Conservation (phyloP, 1,140 invertebrate genomes). For the Drosophila lowei region DNA sequence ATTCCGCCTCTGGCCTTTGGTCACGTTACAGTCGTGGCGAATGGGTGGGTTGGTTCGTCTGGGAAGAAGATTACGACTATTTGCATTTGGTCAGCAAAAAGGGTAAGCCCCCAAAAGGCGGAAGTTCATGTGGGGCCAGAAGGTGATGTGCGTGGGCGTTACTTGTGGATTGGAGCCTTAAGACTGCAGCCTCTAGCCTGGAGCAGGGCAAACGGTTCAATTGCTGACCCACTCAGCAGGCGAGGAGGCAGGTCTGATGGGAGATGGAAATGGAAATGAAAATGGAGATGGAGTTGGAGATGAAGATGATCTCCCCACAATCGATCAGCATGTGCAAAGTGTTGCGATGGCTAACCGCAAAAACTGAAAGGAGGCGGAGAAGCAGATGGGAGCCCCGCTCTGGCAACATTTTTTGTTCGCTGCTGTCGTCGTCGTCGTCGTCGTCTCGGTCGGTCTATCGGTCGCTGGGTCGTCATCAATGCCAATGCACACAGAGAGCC, state of each 20-base stretch:
- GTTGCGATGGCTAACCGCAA: slow-evolving; percentile 36
- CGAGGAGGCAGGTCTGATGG: slow-evolving; percentile 4
- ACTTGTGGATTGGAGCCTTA: slow-evolving; percentile 8
- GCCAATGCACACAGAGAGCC: slow-evolving; percentile 36
- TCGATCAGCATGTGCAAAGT: slow-evolving; percentile 56
- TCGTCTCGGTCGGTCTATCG: slow-evolving; percentile 63
- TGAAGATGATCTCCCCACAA: slow-evolving; percentile 42
- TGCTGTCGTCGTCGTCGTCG: slow-evolving; percentile 45
- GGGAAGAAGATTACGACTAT: slow-evolving; percentile 43
- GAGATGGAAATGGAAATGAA: slow-evolving; percentile 30
- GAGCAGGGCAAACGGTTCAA: slow-evolving; percentile 18
- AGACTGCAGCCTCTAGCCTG: too few species aligned
- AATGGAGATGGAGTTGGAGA: slow-evolving; percentile 46
- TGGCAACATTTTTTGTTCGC: slow-evolving; percentile 50
- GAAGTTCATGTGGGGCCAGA: too few species aligned
- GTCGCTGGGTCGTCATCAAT: slow-evolving; percentile 81
- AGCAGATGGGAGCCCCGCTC: slow-evolving; percentile 8
- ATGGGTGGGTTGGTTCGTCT: not conserved
- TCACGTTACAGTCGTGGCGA: slow-evolving; percentile 1
- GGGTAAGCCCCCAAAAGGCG: too few species aligned
- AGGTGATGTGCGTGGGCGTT: slow-evolving; percentile 40
- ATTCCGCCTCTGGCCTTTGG: not conserved
- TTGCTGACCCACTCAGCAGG: slow-evolving; percentile 51
- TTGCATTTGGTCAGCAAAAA: slow-evolving; percentile 56
- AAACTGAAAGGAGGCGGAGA: slow-evolving; percentile 1